phyloP scores from a whole-genome alignment of 2,113 vertebrate species.

The Machaerirhynchus nigripectus region DNA sequence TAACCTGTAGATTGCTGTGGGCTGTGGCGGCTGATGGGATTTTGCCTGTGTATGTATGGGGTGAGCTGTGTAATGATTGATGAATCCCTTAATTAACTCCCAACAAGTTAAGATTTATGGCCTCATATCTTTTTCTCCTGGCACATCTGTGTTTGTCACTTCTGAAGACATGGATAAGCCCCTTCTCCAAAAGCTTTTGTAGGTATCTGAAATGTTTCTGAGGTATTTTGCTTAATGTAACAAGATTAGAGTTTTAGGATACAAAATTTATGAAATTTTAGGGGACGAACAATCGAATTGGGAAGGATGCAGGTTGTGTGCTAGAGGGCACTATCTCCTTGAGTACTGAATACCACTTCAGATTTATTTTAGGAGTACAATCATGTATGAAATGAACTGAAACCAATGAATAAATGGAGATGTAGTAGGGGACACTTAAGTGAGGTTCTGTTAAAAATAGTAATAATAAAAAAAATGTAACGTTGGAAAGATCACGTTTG shows the following conservation, averaged over 20 bases:
- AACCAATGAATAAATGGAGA: background rate
- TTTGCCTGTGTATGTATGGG: slow-evolving; percentile 22
- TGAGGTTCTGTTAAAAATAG: background rate
- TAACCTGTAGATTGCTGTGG: slow-evolving; percentile 66
- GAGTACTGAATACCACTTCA: background rate
- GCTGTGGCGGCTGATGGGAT: slow-evolving; percentile 51
- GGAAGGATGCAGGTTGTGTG: slow-evolving; percentile 7
- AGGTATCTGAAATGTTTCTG: slow-evolving; percentile 52
- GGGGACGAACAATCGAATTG: background rate
- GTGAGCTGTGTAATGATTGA: slow-evolving; percentile 64
- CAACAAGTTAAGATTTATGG: slow-evolving; percentile 69
- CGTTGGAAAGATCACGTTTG: background rate
- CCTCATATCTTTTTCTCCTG: slow-evolving; percentile 58
- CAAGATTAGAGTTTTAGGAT: slow-evolving; percentile 54
- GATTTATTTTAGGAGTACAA: background rate
- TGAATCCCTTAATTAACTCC: slow-evolving; percentile 73
- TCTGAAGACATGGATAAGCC: slow-evolving; percentile 58
- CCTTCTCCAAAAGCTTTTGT: slow-evolving; percentile 44
- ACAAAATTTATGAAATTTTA: slow-evolving; percentile 36
- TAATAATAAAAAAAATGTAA: background rate
- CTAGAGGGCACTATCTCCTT: slow-evolving; percentile 53
- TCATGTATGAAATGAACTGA: background rate
- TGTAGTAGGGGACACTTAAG: background rate
- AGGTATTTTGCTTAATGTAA: slow-evolving; percentile 55
- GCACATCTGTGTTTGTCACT: slow-evolving; percentile 65